Conservation (phyloP, 2,113 vertebrate species). For the Mungos mungo region DNA sequence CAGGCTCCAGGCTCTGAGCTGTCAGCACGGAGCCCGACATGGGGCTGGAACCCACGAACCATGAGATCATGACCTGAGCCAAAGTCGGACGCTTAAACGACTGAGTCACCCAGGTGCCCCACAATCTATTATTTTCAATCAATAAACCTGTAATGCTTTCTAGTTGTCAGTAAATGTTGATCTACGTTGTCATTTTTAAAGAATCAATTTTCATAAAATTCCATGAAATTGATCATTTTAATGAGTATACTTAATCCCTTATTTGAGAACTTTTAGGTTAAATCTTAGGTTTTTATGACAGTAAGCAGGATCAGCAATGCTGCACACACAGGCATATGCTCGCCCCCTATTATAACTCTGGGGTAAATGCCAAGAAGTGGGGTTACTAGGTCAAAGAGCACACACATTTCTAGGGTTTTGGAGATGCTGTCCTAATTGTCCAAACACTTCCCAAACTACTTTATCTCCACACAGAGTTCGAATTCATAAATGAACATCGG, state of each 20-base stretch:
- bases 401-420: not conserved
- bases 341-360: not conserved
- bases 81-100: too few relatives aligned
- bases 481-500: not conserved
- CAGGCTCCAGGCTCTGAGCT: too few relatives aligned
- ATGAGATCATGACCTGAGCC: too few relatives aligned
- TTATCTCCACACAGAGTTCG: not conserved
- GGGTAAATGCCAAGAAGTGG: not conserved
- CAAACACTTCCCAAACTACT: not conserved
- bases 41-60: too few relatives aligned
- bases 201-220: not conserved
- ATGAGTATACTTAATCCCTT: not conserved
- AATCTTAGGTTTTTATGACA: not conserved
- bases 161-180: not conserved
- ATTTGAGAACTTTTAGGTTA: not conserved
- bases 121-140: not conserved
- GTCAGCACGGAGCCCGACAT: too few relatives aligned
- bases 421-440: not conserved
- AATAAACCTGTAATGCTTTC: not conserved
- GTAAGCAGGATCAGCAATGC: not conserved
- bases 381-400: not conserved
- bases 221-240: not conserved
- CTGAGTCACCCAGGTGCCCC: too few relatives aligned
- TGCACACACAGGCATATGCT: not conserved
- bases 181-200: not conserved